Evolutionary conservation across 2,888 invertebrate species (phyloP).

Genomic region (Perdita meconis): DNA sequence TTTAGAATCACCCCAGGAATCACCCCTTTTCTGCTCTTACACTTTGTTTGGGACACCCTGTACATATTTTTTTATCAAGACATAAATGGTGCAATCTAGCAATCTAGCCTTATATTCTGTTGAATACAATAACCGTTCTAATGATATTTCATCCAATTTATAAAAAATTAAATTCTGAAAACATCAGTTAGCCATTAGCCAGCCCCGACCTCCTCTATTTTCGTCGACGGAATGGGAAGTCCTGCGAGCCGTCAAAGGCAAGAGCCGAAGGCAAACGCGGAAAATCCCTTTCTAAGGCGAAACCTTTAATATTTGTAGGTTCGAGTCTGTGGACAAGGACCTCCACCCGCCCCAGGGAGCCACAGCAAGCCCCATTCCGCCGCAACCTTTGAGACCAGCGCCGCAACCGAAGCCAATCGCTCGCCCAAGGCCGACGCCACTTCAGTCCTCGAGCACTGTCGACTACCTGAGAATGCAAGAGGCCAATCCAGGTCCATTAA

Average conservation of each 20-base stretch:
- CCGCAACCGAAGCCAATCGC: constrained; percentile 83
- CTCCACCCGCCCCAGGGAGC: constrained; percentile 79
- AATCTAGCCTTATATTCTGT: no score
- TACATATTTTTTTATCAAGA: no score
- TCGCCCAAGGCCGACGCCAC: constrained; percentile 80
- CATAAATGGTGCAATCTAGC: no score
- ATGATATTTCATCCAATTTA: no score
- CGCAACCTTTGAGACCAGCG: constrained; percentile 88
- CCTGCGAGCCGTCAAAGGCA: background rate
- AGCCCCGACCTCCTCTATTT: no score
- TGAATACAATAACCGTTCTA: no score
- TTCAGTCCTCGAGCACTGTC: constrained; percentile 75
- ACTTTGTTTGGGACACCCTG: no score
- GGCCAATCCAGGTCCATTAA: constrained; percentile 77
- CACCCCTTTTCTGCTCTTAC: no score
- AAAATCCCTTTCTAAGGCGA: background rate
- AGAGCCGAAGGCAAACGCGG: background rate
- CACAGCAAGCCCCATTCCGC: constrained; percentile 85
- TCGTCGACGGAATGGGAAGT: no score
- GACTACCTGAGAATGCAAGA: constrained; percentile 80
- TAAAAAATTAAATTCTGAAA: no score
- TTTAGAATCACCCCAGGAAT: no score
- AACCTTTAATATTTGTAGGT: constrained; percentile 69
- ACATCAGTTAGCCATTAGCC: no score
- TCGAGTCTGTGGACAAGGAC: constrained; percentile 82